Conservation (phyloP, 2,888 invertebrate species). For the Erynnis tages region DNA sequence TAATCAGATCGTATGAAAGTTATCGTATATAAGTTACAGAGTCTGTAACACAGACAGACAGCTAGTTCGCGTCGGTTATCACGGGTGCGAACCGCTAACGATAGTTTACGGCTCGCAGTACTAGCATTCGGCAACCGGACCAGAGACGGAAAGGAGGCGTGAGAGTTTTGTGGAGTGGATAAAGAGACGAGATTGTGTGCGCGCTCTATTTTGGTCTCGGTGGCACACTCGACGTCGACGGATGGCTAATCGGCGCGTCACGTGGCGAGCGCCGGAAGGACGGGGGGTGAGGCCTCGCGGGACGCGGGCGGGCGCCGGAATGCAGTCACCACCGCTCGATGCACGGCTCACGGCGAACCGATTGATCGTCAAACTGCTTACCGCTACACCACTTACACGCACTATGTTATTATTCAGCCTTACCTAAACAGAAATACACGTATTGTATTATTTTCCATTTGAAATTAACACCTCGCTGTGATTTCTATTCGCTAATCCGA, state of each 20-base stretch:
- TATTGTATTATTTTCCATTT: constrained; percentile 5
- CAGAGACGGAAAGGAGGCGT: constrained; percentile 50
- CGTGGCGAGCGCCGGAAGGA: constrained; percentile 78
- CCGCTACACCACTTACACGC: constrained; percentile 30
- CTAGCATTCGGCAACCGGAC: constrained; percentile 39
- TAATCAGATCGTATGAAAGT: constrained; percentile 21
- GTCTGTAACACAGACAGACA: too few relatives aligned
- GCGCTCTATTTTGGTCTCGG: constrained; percentile 78
- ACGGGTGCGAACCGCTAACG: constrained; percentile 33
- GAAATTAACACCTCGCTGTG: not conserved
- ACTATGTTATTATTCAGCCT: constrained; percentile 31
- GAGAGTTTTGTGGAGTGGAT: constrained; percentile 60
- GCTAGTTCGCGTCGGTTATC: constrained; percentile 33
- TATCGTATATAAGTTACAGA: too few relatives aligned
- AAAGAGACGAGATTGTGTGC: constrained; percentile 64
- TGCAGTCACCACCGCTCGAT: constrained; percentile 75
- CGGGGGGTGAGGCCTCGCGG: constrained; percentile 63
- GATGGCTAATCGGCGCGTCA: constrained; percentile 78
- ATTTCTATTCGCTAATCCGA: constrained; percentile 7
- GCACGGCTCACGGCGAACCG: constrained; percentile 61
- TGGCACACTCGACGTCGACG: constrained; percentile 74
- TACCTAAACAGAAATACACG: constrained; percentile 9
- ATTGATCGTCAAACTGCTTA: constrained; percentile 62
- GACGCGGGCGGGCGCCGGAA: constrained; percentile 60
- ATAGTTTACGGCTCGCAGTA: constrained; percentile 37